phyloP scores from a whole-genome alignment of 2,113 vertebrate species.

The Pardalotus punctatus region DNA sequence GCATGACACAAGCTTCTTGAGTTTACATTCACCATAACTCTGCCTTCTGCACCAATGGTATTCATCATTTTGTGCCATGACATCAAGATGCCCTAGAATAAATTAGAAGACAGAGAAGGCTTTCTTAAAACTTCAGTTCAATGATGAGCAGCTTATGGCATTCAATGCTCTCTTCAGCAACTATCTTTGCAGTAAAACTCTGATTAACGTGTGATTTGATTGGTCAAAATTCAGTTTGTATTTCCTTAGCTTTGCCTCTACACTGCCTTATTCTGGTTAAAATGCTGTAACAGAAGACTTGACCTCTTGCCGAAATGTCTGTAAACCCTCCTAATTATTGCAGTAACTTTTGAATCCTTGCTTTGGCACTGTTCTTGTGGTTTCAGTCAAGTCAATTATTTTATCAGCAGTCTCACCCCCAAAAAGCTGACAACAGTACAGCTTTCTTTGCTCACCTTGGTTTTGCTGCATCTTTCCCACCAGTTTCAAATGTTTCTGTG shows the following conservation, averaged over 20 bases:
- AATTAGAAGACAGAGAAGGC: background rate
- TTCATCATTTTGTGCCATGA: background rate
- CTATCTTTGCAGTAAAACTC: background rate
- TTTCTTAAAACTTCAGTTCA: background rate
- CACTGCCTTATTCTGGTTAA: background rate
- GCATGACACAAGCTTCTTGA: background rate
- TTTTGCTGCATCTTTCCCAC: background rate
- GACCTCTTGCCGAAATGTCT: background rate
- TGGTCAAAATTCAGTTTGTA: background rate
- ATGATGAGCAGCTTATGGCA: background rate
- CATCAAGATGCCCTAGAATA: background rate
- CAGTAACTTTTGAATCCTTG: background rate
- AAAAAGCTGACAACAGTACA: background rate
- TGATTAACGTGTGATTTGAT: background rate
- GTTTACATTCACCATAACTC: background rate
- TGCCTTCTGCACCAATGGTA: background rate
- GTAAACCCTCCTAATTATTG: background rate
- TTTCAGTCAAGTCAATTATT: background rate
- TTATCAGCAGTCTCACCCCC: background rate
- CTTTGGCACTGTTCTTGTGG: background rate
- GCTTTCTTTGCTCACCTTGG: background rate
- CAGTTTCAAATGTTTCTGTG: background rate
- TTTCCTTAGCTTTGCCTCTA: background rate
- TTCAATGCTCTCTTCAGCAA: background rate
- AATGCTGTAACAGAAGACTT: background rate